Evolutionary conservation across 1,140 invertebrate species (phyloP), one percentile per base, ranked within the genome.

Genomic region (Drosophila santomea): DNA sequence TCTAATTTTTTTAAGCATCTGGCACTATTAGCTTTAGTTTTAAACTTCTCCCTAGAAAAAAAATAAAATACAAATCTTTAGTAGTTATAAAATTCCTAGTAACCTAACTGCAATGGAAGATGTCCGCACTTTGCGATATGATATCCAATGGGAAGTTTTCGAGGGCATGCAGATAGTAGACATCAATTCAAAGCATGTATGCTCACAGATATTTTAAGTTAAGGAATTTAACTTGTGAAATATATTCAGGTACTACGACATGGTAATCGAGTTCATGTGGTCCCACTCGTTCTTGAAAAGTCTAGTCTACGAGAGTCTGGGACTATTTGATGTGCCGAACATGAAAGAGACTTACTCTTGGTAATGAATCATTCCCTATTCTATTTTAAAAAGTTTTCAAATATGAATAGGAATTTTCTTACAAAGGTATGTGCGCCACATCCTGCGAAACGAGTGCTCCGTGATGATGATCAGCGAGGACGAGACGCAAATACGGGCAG

Each of bases 231-330:
- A 0, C 11, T 17, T 23, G 20, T 0, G 10, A 2, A 8, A 12
- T 14, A 15, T 1, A 15, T 32, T 15, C 11, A 88, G 83, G 54
- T 66, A 88, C 45, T 88, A 80, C 39, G 38, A 59, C 17, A 28
- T 57, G 48, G 80, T 82, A 14, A 80, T 80, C 0, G 84, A 89
- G 10, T 88, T 88, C 14, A 88, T 88, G 83, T 88, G 83, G 83
- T 25, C 50, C 1, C n/a, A 79, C 3, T 76, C 75, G 0, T 88
- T 88, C n/a, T 3, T 73, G 6, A 45, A 66, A 15, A 88, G 66
- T 17, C 25, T 77, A 1, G 72, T 88, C 0, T 88, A 43, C 7
- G 67, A 77, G 39, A 86, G 84, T 7, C 23, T 88, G 1, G 76
- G 76, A 5, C 45, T 89, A 3, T 71, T 59, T 3, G 45, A 71